Conservation (phyloP, 2,113 vertebrate genomes). For the Mesitornis unicolor region DNA sequence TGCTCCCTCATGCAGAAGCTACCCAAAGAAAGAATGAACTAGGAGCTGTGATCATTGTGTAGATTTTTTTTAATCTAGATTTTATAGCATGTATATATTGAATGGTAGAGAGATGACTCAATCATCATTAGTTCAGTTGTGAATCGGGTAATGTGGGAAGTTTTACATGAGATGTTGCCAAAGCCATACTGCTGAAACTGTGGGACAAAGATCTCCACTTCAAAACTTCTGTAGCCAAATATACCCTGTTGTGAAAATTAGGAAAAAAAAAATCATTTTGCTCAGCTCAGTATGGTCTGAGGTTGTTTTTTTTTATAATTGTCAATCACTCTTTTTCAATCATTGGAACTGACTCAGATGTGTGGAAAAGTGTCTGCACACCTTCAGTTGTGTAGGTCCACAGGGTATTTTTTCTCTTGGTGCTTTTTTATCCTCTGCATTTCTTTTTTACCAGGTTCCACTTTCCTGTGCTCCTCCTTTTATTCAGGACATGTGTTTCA, state of each 20-base stretch:
- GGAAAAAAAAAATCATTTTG: background rate
- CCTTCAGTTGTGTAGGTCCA: background rate
- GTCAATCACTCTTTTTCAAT: background rate
- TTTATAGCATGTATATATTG: background rate
- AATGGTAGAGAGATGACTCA: background rate
- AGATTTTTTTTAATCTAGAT: background rate
- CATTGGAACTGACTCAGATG: background rate
- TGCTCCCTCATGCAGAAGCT: background rate
- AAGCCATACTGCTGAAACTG: background rate
- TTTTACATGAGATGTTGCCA: background rate
- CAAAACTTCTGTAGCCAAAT: background rate
- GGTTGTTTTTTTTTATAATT: background rate
- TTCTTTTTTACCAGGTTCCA: background rate
- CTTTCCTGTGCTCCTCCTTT: background rate
- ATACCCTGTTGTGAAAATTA: background rate
- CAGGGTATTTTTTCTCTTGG: background rate
- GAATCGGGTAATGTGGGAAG: background rate
- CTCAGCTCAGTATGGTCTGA: background rate
- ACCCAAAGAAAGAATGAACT: background rate
- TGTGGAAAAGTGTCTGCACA: background rate
- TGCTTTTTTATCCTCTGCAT: background rate
- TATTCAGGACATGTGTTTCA: background rate
- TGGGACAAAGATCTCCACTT: background rate
- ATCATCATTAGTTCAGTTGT: background rate
- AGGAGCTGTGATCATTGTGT: fast-evolving